These are phyloP conservation scores for Lophochroa leadbeateri DNA, from an alignment of 2,113 vertebrate genomes.

Conservation along the genomic window DNA sequence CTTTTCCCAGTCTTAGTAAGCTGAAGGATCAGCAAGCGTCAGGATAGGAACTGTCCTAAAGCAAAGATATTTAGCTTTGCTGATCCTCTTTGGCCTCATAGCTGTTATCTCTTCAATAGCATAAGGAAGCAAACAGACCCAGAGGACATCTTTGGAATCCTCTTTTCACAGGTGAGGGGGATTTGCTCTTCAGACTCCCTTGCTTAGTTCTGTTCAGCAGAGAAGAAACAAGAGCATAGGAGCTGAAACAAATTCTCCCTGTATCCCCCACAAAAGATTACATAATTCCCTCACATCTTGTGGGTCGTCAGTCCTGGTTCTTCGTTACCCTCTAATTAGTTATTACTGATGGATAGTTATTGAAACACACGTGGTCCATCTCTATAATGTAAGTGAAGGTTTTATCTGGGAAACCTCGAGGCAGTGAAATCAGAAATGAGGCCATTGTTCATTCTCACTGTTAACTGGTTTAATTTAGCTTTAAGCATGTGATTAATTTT, in stretches of 20 bases:
- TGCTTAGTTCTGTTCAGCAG: not conserved
- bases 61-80: not conserved
- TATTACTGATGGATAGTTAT: not conserved
- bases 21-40: not conserved
- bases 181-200: not conserved
- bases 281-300: not conserved
- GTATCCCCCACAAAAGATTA: not conserved
- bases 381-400: not conserved
- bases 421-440: not conserved
- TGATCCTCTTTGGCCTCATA: not conserved
- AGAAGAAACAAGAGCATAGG: not conserved
- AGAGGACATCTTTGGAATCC: not conserved
- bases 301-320: not conserved
- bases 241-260: not conserved
- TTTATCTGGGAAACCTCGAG: not conserved
- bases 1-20: not conserved
- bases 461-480: not conserved
- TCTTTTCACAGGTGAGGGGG: not conserved
- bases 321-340: not conserved
- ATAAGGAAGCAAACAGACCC: not conserved
- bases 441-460: not conserved
- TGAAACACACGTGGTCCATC: not conserved
- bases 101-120: not conserved
- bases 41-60: not conserved
- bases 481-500: slow-evolving; percentile 27